These are phyloP conservation scores for Drosophila birchii DNA, from an alignment of 2,888 invertebrate species.

Conservation along the genomic window DNA sequence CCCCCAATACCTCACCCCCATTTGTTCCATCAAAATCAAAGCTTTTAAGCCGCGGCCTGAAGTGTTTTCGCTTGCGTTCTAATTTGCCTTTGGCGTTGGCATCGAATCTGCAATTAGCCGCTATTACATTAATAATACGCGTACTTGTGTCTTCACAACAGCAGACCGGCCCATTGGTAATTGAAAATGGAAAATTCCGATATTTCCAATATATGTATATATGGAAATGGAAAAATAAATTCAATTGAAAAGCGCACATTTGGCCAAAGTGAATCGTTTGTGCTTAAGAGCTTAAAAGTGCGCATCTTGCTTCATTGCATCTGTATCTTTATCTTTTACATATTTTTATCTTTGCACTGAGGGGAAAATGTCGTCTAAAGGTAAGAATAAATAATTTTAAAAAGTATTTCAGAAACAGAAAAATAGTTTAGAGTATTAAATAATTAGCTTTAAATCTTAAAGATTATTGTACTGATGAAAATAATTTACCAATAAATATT, in stretches of 20 bases:
- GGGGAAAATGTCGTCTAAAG: not conserved
- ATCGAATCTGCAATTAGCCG: conserved; percentile 76
- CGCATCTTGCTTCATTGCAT: conserved; percentile 16
- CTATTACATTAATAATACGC: conserved; percentile 77
- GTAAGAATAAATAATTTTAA: not conserved
- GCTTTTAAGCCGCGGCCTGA: conserved; percentile 74
- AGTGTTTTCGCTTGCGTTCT: conserved; percentile 65
- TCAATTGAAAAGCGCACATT: conserved; percentile 72
- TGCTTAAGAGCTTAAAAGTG: conserved; percentile 75
- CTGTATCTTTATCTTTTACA: not conserved
- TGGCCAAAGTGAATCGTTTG: conserved; percentile 73
- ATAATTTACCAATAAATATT: no score
- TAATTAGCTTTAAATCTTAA: not conserved
- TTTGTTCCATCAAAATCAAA: conserved; percentile 75
- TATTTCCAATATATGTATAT: conserved; percentile 25
- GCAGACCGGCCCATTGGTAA: conserved; percentile 25
- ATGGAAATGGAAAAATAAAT: conserved; percentile 46
- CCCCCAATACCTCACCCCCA: conserved; percentile 16
- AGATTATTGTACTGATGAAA: not conserved
- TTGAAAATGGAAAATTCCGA: conserved; percentile 47
- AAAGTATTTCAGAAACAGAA: not conserved
- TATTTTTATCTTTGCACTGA: conserved; percentile 5
- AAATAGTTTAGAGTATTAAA: not conserved
- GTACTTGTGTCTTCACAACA: conserved; percentile 65
- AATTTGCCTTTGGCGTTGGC: conserved; percentile 67